A percentile compares a stretch with the other conserved stretches of the same genome.
These are phyloP conservation scores for Bovichtus variegatus DNA, from an alignment of 2,797 vertebrate species.

Conservation along the genomic window DNA sequence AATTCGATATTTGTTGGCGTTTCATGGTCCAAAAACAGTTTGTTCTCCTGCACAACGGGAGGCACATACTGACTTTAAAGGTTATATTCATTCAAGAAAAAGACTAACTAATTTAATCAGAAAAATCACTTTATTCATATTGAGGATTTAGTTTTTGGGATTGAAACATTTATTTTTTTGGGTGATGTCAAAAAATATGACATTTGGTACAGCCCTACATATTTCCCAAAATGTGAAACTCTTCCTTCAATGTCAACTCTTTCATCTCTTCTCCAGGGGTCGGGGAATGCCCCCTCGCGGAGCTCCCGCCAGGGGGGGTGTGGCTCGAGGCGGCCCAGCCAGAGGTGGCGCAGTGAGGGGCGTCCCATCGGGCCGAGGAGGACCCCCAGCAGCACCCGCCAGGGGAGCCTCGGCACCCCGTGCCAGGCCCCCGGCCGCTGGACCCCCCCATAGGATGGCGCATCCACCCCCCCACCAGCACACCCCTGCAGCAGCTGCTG, in stretches of 20 bases:
- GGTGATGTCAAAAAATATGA: too few species aligned
- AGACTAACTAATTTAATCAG: too few species aligned
- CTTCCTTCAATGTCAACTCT: neutral
- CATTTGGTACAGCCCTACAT: too few species aligned
- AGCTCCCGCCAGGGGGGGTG: constrained; percentile 83
- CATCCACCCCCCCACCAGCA: constrained; percentile 85
- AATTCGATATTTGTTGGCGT: too few species aligned
- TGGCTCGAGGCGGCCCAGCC: constrained; percentile 89
- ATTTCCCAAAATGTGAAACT: neutral
- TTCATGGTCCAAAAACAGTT: too few species aligned
- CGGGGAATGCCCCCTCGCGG: constrained; percentile 89
- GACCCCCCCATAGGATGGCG: constrained; percentile 92
- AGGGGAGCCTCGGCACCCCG: constrained; percentile 88
- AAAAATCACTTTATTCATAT: too few species aligned
- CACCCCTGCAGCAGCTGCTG: constrained; percentile 78
- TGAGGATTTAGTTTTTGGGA: too few species aligned
- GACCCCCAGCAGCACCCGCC: constrained; percentile 86
- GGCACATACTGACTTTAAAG: too few species aligned
- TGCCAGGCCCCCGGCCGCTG: constrained; percentile 87
- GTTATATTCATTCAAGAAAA: too few species aligned
- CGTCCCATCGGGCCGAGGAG: constrained; percentile 88
- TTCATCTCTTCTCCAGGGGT: constrained; percentile 81
- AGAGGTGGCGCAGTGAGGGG: constrained; percentile 91
- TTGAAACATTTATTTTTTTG: too few species aligned
- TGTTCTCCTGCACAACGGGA: too few species aligned